Evolutionary conservation across 2,113 vertebrate genomes (phyloP), one percentile per base, ranked within the genome.

Genomic region (Crocuta crocuta): DNA sequence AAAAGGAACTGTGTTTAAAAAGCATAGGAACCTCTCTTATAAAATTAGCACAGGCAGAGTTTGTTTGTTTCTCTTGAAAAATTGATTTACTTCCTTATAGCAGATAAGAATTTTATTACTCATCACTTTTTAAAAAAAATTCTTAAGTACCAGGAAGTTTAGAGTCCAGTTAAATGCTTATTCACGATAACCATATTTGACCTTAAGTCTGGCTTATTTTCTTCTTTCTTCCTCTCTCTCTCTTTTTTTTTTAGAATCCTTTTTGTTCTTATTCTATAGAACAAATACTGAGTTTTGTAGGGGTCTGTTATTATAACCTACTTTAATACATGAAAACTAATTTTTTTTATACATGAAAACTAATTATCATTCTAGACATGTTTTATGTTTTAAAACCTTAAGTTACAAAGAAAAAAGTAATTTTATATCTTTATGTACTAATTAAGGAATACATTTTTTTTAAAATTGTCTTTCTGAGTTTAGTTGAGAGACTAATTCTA

Each of bases 31-130:
- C 6, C 1, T 63, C 5, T 63, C 9, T 65, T 87, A 48, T 50
- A 39, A 84, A 92, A 87, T 97, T 84, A 92, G 17, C 66, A 63
- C 33, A 50, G 50, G 21, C 31, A 93, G 91, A 85, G 73, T n/a
- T 97, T 93, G 10, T 85, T 97, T 93, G 17, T 86, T 96, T 92
- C 88, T 86, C 26, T 76, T 94, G 68, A 88, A 86, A 96, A 83
- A 35, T 63, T 65, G 16, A 65, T 78, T 95, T 94, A n/a, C 43
- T 97, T 97, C 68, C 84, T 96, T 90, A 92, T 61, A 81, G 45
- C 35, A 94, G 26, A 16, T 73, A 58, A 88, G 53, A 93, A 92
- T 96, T 89, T 76, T 95, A 92, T 96, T 91, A 76, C 24, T 28
- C 12, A 73, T 28, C 17, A 61, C 71, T 79, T 73, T 68, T 8